Evolutionary conservation across 2,888 invertebrate genomes (phyloP).

Genomic region (Caenorhabditis panamensis): DNA sequence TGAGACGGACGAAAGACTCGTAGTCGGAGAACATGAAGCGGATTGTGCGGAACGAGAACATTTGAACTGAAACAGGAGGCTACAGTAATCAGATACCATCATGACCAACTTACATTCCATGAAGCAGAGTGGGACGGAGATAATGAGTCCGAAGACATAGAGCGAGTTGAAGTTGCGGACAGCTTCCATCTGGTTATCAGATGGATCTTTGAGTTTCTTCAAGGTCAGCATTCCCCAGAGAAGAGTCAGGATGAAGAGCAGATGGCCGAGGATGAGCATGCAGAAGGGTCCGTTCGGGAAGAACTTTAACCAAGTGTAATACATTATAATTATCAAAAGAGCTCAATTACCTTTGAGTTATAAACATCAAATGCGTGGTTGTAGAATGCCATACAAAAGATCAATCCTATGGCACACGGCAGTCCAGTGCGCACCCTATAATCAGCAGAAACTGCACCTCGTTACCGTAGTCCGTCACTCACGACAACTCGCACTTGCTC

Average conservation of each 20-base stretch:
- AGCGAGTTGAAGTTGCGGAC: slow-evolving; percentile 32
- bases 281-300: slow-evolving; percentile 24
- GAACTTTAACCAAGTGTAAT: neutral
- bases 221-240: slow-evolving; percentile 1
- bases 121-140: slow-evolving; percentile 37
- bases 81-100: neutral
- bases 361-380: slow-evolving; percentile 36
- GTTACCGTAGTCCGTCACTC: slow-evolving; percentile 4
- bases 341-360: neutral
- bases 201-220: slow-evolving; percentile 16
- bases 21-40: slow-evolving; percentile 56
- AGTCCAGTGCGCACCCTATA: slow-evolving; percentile 30
- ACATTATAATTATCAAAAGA: neutral
- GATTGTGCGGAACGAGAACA: slow-evolving; percentile 8
- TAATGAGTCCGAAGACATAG: slow-evolving; percentile 24
- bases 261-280: slow-evolving; percentile 24
- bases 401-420: slow-evolving; percentile 17
- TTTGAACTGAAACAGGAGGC: slow-evolving; percentile 24
- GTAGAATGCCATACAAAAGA: slow-evolving; percentile 42
- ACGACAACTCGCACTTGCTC: slow-evolving; percentile 21
- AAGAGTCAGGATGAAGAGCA: slow-evolving; percentile 13
- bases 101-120: slow-evolving; percentile 30
- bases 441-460: neutral
- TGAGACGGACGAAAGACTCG: slow-evolving; percentile 44
- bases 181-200: slow-evolving; percentile 19